Base-by-base conservation (phyloP, 2,888 invertebrate genomes). In the Eupeodes luniger region DNA sequence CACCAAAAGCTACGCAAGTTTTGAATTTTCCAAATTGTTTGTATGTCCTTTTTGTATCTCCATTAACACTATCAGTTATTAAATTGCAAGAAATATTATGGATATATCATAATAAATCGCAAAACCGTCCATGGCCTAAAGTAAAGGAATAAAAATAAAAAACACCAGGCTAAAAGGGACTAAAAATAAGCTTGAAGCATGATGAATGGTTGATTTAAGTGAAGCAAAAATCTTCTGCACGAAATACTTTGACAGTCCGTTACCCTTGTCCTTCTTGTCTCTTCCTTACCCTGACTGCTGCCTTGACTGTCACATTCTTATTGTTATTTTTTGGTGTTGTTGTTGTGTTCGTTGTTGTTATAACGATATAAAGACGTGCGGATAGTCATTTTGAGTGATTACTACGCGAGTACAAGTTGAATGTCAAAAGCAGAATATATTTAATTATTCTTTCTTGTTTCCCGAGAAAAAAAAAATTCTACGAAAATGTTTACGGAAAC, bases 371-470 rank as follows among this genome's bases (percentile, higher is more conserved):
- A 34, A 69, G 51, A 53, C 51, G 36, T 40, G 40, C 40, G 19
- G 66, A 82, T 55, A 53, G 78, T 82, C 66, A 62, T 74, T 81
- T 78, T 82, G 82, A 86, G 85, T 69, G 85, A 86, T 86, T 86
- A 75, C 77, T 86, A 14, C 53, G 57, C 85, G 62, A 78, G 47
- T 57, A 81, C 66, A 82, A 86, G 78, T 74, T 86, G 85, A 74
- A 86, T 81, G 85, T 86, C 85, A 86, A 78, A 86, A 86, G 69
- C 82, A 82, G 74, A 82, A 86, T 82, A 72, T 74, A 78, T 86
- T 82, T 86, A 86, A 86, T 86, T 86, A 86, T 86, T 86, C 82
- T 82, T 69, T 59, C 62, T 34, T 67, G 36, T 72, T 70, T 10
- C 0, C 36, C 19, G 12, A 16, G 61, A 67, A 67, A 34, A 34